Percentiles rank a stretch among this genome's conserved stretches.
These are phyloP conservation scores for Entomobrya proxima DNA, from an alignment of 2,888 invertebrate species.

Conservation along the genomic window DNA sequence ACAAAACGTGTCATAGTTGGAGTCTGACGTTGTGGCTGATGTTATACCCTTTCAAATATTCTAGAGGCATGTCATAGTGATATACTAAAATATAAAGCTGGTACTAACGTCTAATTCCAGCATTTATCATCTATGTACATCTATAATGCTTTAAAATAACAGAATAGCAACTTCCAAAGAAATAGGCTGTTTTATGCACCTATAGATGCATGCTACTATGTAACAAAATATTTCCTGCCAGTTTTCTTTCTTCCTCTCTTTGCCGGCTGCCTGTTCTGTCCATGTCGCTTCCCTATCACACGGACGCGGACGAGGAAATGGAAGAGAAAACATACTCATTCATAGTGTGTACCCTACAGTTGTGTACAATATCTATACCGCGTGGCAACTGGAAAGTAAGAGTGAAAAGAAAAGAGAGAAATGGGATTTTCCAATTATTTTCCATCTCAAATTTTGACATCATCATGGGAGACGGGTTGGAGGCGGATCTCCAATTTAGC, in stretches of 20 bases:
- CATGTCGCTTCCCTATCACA: slow-evolving; percentile 63
- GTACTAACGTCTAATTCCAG: neutral
- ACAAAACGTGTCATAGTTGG: too few species aligned
- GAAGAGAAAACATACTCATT: slow-evolving; percentile 35
- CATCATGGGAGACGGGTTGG: slow-evolving; percentile 72
- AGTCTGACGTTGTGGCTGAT: slow-evolving; percentile 34
- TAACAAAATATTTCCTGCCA: slow-evolving; percentile 51
- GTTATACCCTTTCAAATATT: neutral
- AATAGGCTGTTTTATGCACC: slow-evolving; percentile 18
- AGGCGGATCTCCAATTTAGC: slow-evolving; percentile 70
- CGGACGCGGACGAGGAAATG: slow-evolving; percentile 38
- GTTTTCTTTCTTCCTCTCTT: slow-evolving; percentile 6
- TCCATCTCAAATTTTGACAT: slow-evolving; percentile 74
- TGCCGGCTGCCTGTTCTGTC: slow-evolving; percentile 29
- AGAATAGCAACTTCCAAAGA: neutral
- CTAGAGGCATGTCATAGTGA: neutral
- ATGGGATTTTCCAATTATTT: slow-evolving; percentile 76
- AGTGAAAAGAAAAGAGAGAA: slow-evolving; percentile 65
- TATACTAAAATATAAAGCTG: neutral
- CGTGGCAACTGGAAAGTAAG: slow-evolving; percentile 1
- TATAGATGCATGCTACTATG: neutral
- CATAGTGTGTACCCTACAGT: neutral
- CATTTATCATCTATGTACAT: neutral
- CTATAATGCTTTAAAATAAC: too few species aligned
- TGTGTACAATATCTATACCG: neutral